These are phyloP conservation scores for Danio kyathit DNA, from an alignment of 2,797 vertebrate species.

Conservation along the genomic window DNA sequence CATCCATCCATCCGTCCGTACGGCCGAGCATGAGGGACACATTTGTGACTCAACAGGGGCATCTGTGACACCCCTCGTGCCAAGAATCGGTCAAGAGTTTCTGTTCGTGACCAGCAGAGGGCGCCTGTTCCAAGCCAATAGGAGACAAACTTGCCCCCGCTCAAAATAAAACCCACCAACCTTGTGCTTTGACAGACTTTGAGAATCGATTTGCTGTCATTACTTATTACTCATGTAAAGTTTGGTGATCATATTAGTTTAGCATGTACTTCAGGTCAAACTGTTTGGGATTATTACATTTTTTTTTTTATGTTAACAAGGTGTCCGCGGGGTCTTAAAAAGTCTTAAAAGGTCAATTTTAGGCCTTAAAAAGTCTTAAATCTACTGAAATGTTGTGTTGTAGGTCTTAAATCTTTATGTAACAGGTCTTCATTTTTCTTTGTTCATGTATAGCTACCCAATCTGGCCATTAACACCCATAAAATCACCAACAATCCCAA, in stretches of 20 bases:
- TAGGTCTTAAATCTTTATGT: too few relatives aligned
- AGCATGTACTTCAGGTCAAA: background rate
- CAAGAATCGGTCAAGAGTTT: slow-evolving; percentile 18
- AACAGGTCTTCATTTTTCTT: too few relatives aligned
- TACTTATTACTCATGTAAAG: background rate
- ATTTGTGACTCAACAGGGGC: slow-evolving; percentile 49
- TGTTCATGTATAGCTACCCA: too few relatives aligned
- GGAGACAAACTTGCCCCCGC: background rate
- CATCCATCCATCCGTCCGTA: background rate
- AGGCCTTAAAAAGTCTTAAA: too few relatives aligned
- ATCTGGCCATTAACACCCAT: too few relatives aligned
- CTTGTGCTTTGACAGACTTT: background rate
- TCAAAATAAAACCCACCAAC: slow-evolving; percentile 12
- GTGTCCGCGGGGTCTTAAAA: too few relatives aligned
- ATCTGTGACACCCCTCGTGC: slow-evolving; percentile 46
- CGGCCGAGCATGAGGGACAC: slow-evolving; percentile 24
- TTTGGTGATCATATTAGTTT: background rate
- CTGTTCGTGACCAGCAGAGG: slow-evolving; percentile 56
- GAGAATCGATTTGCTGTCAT: background rate
- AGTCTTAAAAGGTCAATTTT: too few relatives aligned
- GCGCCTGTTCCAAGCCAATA: slow-evolving; percentile 34
- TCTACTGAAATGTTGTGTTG: too few relatives aligned
- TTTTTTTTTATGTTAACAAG: too few relatives aligned
- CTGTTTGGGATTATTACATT: too few relatives aligned
- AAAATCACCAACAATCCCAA: too few relatives aligned